Evolutionary conservation across 2,113 vertebrate genomes (phyloP).

Genomic region (Cynoglossus semilaevis): DNA sequence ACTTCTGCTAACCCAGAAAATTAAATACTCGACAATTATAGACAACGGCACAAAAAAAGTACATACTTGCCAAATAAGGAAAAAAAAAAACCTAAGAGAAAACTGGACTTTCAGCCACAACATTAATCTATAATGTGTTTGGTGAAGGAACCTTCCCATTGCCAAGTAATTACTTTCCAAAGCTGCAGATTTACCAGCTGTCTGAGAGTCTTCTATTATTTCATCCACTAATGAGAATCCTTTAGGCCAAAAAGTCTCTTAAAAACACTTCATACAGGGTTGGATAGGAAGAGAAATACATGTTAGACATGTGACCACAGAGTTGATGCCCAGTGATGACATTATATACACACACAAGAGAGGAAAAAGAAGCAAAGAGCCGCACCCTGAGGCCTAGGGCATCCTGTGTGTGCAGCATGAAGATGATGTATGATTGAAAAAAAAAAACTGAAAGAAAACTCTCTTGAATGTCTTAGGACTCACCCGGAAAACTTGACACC

Average conservation of each 20-base stretch:
- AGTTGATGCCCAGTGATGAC: constrained; percentile 16
- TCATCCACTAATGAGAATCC: constrained; percentile 28
- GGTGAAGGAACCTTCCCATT: constrained; percentile 16
- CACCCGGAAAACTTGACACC: constrained; percentile 63
- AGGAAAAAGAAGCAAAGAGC: constrained; percentile 37
- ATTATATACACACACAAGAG: constrained; percentile 2
- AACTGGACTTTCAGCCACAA: constrained; percentile 17
- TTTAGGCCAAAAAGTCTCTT: too few species aligned
- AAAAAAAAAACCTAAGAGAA: constrained; percentile 3
- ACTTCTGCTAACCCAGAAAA: constrained; percentile 40
- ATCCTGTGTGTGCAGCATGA: constrained; percentile 43
- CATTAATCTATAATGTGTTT: constrained; percentile 41
- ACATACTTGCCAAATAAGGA: constrained; percentile 8
- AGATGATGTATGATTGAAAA: too few species aligned
- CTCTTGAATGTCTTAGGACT: constrained; percentile 45
- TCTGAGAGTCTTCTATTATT: constrained; percentile 5
- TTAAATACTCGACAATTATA: constrained; percentile 37
- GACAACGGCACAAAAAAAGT: constrained; percentile 5
- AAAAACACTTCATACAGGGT: neutral
- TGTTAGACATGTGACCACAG: constrained; percentile 28
- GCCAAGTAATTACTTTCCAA: constrained; percentile 46
- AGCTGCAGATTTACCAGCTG: constrained; percentile 30
- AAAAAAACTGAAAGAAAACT: constrained; percentile 9
- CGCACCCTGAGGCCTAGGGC: constrained; percentile 67
- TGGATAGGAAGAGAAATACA: too few species aligned